Conservation (phyloP, 2,113 vertebrate genomes). For the Macquaria ambigua region DNA sequence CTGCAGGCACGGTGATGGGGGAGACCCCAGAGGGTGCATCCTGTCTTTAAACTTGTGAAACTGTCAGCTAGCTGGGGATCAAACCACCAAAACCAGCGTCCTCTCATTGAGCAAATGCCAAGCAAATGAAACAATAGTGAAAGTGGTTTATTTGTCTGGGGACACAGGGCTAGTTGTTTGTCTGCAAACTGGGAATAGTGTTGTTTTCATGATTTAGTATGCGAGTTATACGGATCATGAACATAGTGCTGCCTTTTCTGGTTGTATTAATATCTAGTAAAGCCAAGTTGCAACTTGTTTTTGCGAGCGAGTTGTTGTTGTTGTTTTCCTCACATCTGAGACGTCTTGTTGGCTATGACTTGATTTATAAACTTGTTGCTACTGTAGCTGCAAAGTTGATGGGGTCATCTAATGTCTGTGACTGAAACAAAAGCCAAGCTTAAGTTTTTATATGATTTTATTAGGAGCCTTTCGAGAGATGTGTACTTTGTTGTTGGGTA, state of each 20-base stretch:
- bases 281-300: not conserved
- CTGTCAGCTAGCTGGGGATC: not conserved
- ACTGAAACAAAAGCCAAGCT: constrained; percentile 13
- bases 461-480: not conserved
- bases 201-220: not conserved
- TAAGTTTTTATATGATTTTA: not conserved
- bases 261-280: not conserved
- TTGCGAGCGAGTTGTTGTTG: not conserved
- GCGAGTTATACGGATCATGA: not conserved
- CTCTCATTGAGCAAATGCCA: not conserved
- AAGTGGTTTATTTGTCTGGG: constrained; percentile 1
- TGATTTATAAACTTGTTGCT: not conserved
- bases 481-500: not conserved
- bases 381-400: not conserved
- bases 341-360: not conserved
- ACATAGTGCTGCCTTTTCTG: not conserved
- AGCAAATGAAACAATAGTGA: not conserved
- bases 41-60: not conserved
- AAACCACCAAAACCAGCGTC: not conserved
- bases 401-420: not conserved
- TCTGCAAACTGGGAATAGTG: constrained; percentile 15
- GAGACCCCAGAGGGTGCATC: not conserved
- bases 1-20: not conserved
- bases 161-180: constrained; percentile 8
- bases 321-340: not conserved